A percentile compares a stretch with the other conserved stretches of the same genome.
Evolutionary conservation across 2,113 vertebrate genomes (phyloP).

Genomic region (Spheniscus mendiculus): DNA sequence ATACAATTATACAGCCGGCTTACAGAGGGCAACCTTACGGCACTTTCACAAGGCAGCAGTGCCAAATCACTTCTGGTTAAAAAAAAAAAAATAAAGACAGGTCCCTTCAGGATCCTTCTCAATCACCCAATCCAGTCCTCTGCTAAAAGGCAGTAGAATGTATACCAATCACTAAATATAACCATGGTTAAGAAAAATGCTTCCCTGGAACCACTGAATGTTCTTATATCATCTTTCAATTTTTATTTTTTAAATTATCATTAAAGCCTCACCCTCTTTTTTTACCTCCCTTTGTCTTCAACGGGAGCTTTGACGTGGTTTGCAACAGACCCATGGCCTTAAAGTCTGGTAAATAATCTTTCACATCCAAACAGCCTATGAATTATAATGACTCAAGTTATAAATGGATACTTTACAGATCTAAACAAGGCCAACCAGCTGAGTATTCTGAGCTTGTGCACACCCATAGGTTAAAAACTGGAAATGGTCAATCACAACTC

Average conservation of each 20-base stretch:
- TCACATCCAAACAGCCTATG: not conserved
- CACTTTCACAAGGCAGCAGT: not conserved
- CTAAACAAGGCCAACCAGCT: not conserved
- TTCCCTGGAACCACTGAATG: not conserved
- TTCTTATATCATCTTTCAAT: not conserved
- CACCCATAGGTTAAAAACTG: not conserved
- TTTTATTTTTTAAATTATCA: not conserved
- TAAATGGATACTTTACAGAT: not conserved
- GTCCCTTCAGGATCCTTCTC: not conserved
- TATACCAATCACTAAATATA: not conserved
- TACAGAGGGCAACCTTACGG: not conserved
- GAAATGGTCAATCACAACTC: not conserved
- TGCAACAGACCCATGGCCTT: not conserved
- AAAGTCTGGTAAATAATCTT: not conserved
- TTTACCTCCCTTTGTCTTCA: not conserved
- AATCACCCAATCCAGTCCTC: not conserved
- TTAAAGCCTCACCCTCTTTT: not conserved
- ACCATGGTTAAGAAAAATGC: not conserved
- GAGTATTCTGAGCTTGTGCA: not conserved
- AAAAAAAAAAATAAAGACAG: not conserved
- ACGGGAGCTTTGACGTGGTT: not conserved
- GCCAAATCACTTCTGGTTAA: not conserved
- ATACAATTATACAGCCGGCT: not conserved
- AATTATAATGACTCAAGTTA: not conserved
- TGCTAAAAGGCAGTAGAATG: not conserved